phyloP scores from a whole-genome alignment of 2,797 vertebrate genomes.

The Synanceia verrucosa region DNA sequence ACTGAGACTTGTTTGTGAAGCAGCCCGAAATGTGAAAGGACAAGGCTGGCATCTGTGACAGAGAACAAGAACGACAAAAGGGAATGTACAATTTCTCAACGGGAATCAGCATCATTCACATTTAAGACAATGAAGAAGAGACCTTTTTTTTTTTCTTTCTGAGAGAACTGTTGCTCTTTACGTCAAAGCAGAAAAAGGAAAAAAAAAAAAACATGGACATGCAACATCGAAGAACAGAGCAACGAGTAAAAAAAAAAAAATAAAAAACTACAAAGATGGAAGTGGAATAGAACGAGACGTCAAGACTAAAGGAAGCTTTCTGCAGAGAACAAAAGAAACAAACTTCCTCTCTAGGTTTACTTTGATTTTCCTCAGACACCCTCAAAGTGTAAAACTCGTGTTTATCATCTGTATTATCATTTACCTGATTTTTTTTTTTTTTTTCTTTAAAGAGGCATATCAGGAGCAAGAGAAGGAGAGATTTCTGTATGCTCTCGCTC shows the following conservation, averaged over 20 bases:
- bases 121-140: constrained; percentile 56
- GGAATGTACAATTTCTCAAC: constrained; percentile 76
- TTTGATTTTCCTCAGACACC: constrained; percentile 69
- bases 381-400: constrained; percentile 62
- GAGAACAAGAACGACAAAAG: constrained; percentile 67
- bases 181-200: constrained; percentile 52
- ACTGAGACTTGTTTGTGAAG: constrained; percentile 35
- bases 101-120: constrained; percentile 71
- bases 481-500: constrained; percentile 59
- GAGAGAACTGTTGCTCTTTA: constrained; percentile 66
- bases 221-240: constrained; percentile 63
- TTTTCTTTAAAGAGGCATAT: constrained; percentile 44
- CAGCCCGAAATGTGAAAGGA: constrained; percentile 50
- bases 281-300: constrained; percentile 48
- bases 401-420: constrained; percentile 67
- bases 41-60: constrained; percentile 40
- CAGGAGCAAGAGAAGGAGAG: constrained; percentile 55
- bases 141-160: constrained; percentile 44
- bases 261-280: constrained; percentile 31
- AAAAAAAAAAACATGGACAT: constrained; percentile 46
- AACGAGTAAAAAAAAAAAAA: constrained; percentile 38
- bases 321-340: constrained; percentile 66
- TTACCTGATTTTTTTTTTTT: constrained; percentile 45
- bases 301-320: constrained; percentile 55
- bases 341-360: constrained; percentile 70